Base-by-base conservation (phyloP, 64 coral and sea anemone genomes). In the Dendronephthya gigantea region DNA sequence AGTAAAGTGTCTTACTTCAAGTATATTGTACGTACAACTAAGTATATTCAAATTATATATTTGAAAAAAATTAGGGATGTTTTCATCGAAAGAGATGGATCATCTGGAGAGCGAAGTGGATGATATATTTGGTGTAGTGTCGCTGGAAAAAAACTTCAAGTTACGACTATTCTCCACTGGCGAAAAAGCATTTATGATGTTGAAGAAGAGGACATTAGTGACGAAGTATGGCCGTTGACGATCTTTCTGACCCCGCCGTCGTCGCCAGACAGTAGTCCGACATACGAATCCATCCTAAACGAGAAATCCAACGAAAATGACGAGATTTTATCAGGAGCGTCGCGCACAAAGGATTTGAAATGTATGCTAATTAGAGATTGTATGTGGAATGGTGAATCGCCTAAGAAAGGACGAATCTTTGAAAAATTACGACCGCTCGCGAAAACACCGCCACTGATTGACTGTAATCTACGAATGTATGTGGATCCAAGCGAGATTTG, bases 351-450 rank as follows among this genome's bases (percentile, higher is more conserved):
- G 36, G 72, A 79, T 79, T 79, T 79, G 29, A 79, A 39, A 0
- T 79, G 19, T 35, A 79, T 79, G 72, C 72, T 79, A 79, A 79
- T 79, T 79, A 79, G 72, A 79, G 72, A 79, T 39, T 79, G 72
- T 79, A 79, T 79, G 72, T 79, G 72, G 72, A 79, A 79, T 33
- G 72, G 72, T 34, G 15, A 33, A 16, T 36, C 72, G 15, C 72
- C 36, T 28, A 15, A 33, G 28, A 79, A 19, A 16, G 72, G 4
- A 39, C 15, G 32, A 15, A 34, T 17, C 72, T 79, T 79, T 36
- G 72, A 79, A 17, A 13, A 35, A 29, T 19, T 79, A 6, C 72
- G 72, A 9, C 36, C 72, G 30, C 72, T 79, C 9, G 36, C 27
- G 13, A 79, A 79, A 29, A 79, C 72, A 30, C 72, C 72, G 12